Base-by-base conservation (phyloP, 2,113 vertebrate genomes). In the Nibea coibor region DNA sequence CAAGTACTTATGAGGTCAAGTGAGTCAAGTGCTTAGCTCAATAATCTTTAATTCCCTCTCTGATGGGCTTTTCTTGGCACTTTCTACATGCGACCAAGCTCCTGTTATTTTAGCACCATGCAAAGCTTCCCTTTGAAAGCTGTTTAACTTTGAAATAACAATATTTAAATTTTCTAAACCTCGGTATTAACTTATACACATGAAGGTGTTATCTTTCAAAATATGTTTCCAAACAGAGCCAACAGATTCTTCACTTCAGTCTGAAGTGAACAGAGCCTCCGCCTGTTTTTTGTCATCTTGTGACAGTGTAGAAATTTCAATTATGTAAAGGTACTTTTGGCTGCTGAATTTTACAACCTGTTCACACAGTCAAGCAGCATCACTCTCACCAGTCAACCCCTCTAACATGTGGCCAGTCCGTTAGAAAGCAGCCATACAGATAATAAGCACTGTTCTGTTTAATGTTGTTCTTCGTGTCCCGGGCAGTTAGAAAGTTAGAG, bases 41-140 rank as follows among this genome's bases (percentile, higher is more conserved):
- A 72, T 93, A 91, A 91, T 88, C 92, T 91, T 87, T 91, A 91
- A 91, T 91, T 91, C 88, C 67, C 53, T 71, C 76, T 90, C 81
- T 85, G 88, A 88, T 86, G 78, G 83, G 76, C 45, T 82, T 89
- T 89, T 89, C 82, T 89, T 87, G 86, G 85, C 86, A 87, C 75
- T 78, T 89, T 83, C 22, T 74, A 24, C 76, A 54, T 72, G 56
- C 3, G 20, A 63, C 56, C 47, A 56, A 72, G 61, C 26, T 70
- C 11, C 45, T 56, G 74, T 79, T 86, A 80, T 86, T 91, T 81
- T 22, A 68, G 16, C 11, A 35, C n/a, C 59, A 72, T 50, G 12
- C 77, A 54, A 80, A 53, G 28, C 69, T 66, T 61, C 19, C 7
- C 9, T 72, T 75, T 78, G 22, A 83, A 84, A 50, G 24, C 16